phyloP scores from a whole-genome alignment of 2,888 invertebrate species.

The Hylaea fasciaria region DNA sequence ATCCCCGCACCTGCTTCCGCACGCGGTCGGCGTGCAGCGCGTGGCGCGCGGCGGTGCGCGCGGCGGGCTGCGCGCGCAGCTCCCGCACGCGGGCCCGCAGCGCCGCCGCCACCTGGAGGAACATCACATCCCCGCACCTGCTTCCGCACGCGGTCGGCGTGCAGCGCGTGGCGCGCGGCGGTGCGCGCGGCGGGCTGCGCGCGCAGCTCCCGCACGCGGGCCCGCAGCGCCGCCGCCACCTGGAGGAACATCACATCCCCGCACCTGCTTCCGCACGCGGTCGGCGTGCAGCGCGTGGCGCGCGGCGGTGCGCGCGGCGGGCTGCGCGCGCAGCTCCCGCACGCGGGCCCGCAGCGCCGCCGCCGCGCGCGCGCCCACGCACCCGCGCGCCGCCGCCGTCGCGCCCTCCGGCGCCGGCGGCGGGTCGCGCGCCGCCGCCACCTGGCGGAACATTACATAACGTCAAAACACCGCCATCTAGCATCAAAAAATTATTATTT shows the following conservation, averaged over 20 bases:
- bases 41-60: too few species aligned
- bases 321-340: constrained; percentile 87
- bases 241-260: too few species aligned
- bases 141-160: too few species aligned
- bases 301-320: neutral
- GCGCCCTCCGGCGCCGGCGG: constrained; percentile 12
- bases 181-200: constrained; percentile 19
- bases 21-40: too few species aligned
- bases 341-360: constrained; percentile 94
- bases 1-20: too few species aligned
- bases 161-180: constrained; percentile 15
- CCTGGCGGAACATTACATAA: constrained; percentile 41
- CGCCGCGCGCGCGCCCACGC: constrained; percentile 89
- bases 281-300: neutral
- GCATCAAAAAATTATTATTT: too few species aligned
- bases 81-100: too few species aligned
- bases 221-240: too few species aligned
- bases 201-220: constrained; percentile 2
- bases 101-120: too few species aligned
- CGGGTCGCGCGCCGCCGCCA: constrained; percentile 52
- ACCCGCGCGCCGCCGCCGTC: constrained; percentile 40
- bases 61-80: too few species aligned
- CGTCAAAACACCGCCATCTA: too few species aligned
- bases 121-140: too few species aligned
- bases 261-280: neutral